Conservation (phyloP, 2,888 invertebrate genomes). For the Tricholauxania praeusta region DNA sequence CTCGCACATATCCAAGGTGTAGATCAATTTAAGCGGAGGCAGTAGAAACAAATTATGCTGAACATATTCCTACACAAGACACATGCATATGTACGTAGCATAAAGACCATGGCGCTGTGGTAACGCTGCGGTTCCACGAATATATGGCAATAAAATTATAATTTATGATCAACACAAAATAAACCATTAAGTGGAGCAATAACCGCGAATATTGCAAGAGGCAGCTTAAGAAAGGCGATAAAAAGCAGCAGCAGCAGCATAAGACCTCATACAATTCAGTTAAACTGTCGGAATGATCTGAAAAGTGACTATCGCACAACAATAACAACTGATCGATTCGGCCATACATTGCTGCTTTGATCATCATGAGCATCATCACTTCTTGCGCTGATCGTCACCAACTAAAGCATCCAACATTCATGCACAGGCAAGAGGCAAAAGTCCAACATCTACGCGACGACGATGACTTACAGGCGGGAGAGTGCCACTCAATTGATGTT, state of each 20-base stretch:
- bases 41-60: slow-evolving; percentile 26
- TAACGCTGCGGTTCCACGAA: slow-evolving; percentile 22
- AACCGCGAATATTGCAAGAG: not conserved
- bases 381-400: slow-evolving; percentile 29
- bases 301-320: not conserved
- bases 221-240: not conserved
- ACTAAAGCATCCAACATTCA: not conserved
- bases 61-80: not conserved
- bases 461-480: no score
- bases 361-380: slow-evolving; percentile 18
- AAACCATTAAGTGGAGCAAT: not conserved
- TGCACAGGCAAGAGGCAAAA: not conserved
- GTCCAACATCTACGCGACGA: not conserved
- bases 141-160: slow-evolving; percentile 47
- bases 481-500: not conserved
- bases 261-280: slow-evolving; percentile 1
- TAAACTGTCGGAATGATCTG: slow-evolving; percentile 34
- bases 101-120: slow-evolving; percentile 14
- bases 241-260: not conserved
- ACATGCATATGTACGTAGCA: not conserved
- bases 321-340: slow-evolving; percentile 16
- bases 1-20: no score
- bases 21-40: not conserved
- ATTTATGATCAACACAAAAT: slow-evolving; percentile 45
- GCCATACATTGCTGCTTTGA: no score